These are phyloP conservation scores for Diplodus sargus DNA, from an alignment of 2,797 vertebrate species.

Conservation along the genomic window DNA sequence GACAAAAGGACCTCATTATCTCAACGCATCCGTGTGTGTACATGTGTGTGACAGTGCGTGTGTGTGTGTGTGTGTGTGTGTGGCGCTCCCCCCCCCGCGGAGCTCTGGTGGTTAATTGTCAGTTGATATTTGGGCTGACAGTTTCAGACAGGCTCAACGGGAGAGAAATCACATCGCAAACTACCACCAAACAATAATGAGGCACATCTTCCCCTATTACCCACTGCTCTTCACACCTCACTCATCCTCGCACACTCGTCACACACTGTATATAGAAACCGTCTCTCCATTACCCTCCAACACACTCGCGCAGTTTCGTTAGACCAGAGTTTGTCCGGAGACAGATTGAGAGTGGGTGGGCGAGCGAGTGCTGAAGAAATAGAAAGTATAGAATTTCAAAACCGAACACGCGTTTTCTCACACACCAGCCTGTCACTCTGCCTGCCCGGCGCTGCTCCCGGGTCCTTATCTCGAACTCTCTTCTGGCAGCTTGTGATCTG, in stretches of 20 bases:
- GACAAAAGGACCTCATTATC: constrained; percentile 85
- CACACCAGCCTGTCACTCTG: constrained; percentile 53
- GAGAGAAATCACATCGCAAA: constrained; percentile 75
- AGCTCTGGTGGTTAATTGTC: constrained; percentile 78
- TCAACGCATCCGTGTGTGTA: constrained; percentile 53
- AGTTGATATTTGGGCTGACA: constrained; percentile 81
- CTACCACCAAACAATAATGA: constrained; percentile 75
- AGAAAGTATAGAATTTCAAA: constrained; percentile 52
- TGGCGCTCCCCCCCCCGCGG: constrained; percentile 51
- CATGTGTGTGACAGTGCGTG: constrained; percentile 35
- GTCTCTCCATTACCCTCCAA: constrained; percentile 39
- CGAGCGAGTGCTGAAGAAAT: constrained; percentile 27
- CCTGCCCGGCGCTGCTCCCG: constrained; percentile 49
- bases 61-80: constrained; percentile 21
- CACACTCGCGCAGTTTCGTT: constrained; percentile 44
- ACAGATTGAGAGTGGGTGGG: constrained; percentile 61
- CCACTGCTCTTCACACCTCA: constrained; percentile 67
- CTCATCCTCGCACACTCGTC: constrained; percentile 33
- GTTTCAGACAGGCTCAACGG: constrained; percentile 70
- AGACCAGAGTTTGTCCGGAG: constrained; percentile 34
- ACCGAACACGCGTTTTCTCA: constrained; percentile 3
- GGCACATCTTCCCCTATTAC: constrained; percentile 73
- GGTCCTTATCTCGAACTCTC: constrained; percentile 74
- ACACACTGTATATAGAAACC: constrained; percentile 24
- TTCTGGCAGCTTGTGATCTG: constrained; percentile 71